Conservation (phyloP, 2,888 invertebrate genomes). For the Drosophila diplacantha region DNA sequence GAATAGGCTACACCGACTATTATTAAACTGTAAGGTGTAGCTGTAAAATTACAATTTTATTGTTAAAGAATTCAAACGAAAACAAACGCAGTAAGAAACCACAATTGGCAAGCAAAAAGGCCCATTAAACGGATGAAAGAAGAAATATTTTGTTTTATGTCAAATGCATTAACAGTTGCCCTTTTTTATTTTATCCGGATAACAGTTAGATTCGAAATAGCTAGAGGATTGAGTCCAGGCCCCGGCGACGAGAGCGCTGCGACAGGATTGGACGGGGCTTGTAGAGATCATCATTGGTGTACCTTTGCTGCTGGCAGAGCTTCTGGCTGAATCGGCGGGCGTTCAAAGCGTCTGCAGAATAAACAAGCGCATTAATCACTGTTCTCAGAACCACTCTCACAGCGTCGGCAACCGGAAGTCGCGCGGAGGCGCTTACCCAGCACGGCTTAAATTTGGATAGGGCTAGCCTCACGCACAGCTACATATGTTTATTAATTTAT, state of each 20-base stretch:
- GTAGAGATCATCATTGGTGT: slow-evolving; percentile 84
- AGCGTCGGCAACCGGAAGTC: neutral
- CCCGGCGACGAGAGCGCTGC: slow-evolving; percentile 79
- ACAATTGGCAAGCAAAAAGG: slow-evolving; percentile 34
- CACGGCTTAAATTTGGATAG: slow-evolving; percentile 12
- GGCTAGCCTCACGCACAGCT: slow-evolving; percentile 28
- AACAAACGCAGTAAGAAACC: slow-evolving; percentile 23
- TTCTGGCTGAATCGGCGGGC: slow-evolving; percentile 57
- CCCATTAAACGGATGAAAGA: slow-evolving; percentile 49
- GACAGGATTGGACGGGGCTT: slow-evolving; percentile 83
- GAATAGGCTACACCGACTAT: slow-evolving; percentile 48
- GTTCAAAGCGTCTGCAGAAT: slow-evolving; percentile 41
- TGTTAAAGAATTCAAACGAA: slow-evolving; percentile 58
- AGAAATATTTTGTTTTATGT: slow-evolving; percentile 52
- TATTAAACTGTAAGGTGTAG: slow-evolving; percentile 56
- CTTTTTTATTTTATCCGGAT: slow-evolving; percentile 46
- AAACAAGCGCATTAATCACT: neutral
- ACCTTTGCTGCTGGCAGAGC: slow-evolving; percentile 79
- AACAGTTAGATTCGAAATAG: slow-evolving; percentile 25
- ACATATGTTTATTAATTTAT: slow-evolving; percentile 11
- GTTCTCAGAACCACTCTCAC: neutral
- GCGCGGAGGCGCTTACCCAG: slow-evolving; percentile 36
- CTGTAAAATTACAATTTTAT: slow-evolving; percentile 52
- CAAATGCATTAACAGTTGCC: slow-evolving; percentile 61
- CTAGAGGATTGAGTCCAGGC: slow-evolving; percentile 67